Evolutionary conservation across 2,797 vertebrate genomes (phyloP).

Genomic region (Numenius phaeopus): DNA sequence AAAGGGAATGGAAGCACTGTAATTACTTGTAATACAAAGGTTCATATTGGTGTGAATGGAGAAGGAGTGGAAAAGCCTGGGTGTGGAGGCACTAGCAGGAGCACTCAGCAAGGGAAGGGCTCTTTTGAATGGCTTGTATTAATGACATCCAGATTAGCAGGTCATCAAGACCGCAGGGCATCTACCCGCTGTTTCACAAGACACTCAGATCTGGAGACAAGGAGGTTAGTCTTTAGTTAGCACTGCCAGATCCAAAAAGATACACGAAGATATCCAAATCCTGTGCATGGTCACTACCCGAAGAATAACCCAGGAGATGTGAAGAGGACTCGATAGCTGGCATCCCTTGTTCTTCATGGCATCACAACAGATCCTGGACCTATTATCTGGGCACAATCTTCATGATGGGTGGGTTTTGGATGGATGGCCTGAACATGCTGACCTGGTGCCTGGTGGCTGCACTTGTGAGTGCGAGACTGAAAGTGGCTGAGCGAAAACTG

Average conservation of each 20-base stretch:
- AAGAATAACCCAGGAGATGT: background rate
- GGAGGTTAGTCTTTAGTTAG: background rate
- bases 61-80: background rate
- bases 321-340: background rate
- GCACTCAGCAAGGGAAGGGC: background rate
- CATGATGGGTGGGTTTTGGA: background rate
- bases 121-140: background rate
- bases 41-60: background rate
- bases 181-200: background rate
- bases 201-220: background rate
- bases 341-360: background rate
- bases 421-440: background rate
- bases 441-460: background rate
- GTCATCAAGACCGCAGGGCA: background rate
- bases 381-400: background rate
- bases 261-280: background rate
- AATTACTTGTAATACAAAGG: background rate
- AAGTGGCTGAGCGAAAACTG: background rate
- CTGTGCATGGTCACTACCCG: background rate
- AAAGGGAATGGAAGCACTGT: background rate
- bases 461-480: background rate
- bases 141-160: conserved; percentile 11
- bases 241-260: background rate
- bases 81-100: background rate
- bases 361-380: background rate